phyloP scores from a whole-genome alignment of 2,888 invertebrate species.

The Drosophila ezoana region DNA sequence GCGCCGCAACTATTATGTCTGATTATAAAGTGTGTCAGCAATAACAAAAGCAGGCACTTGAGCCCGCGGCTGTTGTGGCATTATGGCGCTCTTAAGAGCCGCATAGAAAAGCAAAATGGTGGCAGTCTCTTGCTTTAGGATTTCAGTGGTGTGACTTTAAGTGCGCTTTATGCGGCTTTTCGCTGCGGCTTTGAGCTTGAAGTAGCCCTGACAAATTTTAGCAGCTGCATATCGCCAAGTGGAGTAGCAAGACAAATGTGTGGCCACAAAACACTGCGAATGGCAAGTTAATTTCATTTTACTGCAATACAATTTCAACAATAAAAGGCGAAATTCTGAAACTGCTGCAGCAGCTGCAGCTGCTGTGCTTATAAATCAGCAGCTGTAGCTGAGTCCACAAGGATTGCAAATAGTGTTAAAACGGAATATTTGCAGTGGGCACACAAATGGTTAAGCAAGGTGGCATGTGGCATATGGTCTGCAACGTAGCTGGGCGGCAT shows the following conservation, averaged over 20 bases:
- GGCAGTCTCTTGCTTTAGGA: conserved; percentile 2
- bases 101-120: conserved; percentile 8
- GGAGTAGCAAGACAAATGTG: conserved; percentile 68
- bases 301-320: conserved; percentile 29
- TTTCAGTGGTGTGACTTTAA: conserved; percentile 37
- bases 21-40: conserved; percentile 67
- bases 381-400: conserved; percentile 35
- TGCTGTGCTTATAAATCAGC: conserved; percentile 64
- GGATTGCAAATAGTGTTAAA: conserved; percentile 21
- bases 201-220: conserved; percentile 61
- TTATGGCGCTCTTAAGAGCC: conserved; percentile 24
- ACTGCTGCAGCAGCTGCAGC: conserved; percentile 24
- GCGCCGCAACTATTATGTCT: conserved; percentile 66
- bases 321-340: conserved; percentile 18
- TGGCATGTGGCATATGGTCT: conserved; percentile 1
- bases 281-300: conserved; percentile 73
- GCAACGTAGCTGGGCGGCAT: neutral
- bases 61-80: conserved; percentile 19
- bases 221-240: conserved; percentile 55
- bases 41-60: conserved; percentile 64
- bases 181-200: conserved; percentile 30
- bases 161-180: conserved; percentile 48
- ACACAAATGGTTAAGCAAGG: neutral
- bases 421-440: conserved; percentile 35
- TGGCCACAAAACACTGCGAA: conserved; percentile 65